Conservation (phyloP, 1,140 invertebrate species). For the Cyrtorhinus lividipennis region DNA sequence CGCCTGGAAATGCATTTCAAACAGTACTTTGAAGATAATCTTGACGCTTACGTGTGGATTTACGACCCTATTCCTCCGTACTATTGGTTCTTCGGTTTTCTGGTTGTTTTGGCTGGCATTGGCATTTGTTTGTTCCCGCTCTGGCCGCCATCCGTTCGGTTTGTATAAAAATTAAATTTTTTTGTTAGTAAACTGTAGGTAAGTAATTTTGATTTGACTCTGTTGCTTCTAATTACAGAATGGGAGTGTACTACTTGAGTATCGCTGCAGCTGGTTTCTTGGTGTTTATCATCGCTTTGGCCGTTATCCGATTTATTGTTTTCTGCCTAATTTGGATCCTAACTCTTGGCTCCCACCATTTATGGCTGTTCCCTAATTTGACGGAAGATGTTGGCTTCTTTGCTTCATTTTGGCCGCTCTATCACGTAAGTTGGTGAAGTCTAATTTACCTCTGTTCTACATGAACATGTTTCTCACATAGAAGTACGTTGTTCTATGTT, state of each 20-base stretch:
- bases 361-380: conserved; percentile 95
- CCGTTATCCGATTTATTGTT: conserved; percentile 73
- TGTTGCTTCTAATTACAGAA: conserved; percentile 33
- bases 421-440: conserved; percentile 71
- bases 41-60: conserved; percentile 97
- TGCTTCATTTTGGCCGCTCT: conserved; percentile 95
- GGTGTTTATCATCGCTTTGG: conserved; percentile 79
- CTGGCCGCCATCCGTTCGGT: conserved; percentile 86
- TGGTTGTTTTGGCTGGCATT: conserved; percentile 84
- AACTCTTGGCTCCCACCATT: conserved; percentile 79
- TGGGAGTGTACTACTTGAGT: conserved; percentile 94
- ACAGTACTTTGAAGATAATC: conserved; percentile 81
- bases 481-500: too few relatives aligned
- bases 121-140: conserved; percentile 94
- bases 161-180: conserved; percentile 20
- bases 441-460: too few relatives aligned
- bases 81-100: conserved; percentile 87
- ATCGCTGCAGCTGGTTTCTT: conserved; percentile 87
- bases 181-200: conserved; percentile 6
- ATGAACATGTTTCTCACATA: too few relatives aligned
- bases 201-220: background rate
- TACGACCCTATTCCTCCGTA: conserved; percentile 95
- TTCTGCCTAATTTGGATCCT: conserved; percentile 84
- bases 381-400: conserved; percentile 98
- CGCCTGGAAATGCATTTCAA: conserved; percentile 93